These are phyloP conservation scores for Dinocampus coccinellae DNA, from an alignment of 2,888 invertebrate species.

Conservation along the genomic window DNA sequence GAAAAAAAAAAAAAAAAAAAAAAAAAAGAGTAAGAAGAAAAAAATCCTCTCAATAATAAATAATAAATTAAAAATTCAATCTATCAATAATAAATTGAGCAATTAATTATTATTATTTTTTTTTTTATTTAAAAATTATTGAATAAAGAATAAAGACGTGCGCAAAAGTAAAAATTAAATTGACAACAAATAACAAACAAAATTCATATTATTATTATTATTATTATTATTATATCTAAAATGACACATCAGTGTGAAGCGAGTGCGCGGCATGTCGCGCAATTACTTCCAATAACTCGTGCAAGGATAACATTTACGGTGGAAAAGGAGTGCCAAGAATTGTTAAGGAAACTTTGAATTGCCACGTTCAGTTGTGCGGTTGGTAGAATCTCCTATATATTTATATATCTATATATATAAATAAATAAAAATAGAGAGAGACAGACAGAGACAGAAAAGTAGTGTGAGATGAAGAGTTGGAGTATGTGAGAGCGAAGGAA, in stretches of 20 bases:
- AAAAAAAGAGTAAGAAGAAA: too few species aligned
- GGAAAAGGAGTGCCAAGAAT: slow-evolving; percentile 45
- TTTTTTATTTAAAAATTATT: too few species aligned
- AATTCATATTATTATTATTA: too few species aligned
- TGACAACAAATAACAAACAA: not conserved
- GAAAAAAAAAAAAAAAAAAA: not conserved
- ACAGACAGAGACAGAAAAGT: slow-evolving; percentile 8
- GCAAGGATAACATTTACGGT: slow-evolving; percentile 38
- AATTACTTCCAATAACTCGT: slow-evolving; percentile 38
- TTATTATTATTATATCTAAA: too few species aligned
- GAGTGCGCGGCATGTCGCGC: too few species aligned
- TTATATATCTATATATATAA: not conserved
- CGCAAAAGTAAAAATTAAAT: too few species aligned
- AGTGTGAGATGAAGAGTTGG: slow-evolving; percentile 2
- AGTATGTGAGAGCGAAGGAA: not conserved
- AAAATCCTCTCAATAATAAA: too few species aligned
- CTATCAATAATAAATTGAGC: too few species aligned
- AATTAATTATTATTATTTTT: too few species aligned
- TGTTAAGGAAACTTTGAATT: slow-evolving; percentile 46
- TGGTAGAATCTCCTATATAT: not conserved
- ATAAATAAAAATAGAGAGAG: not conserved
- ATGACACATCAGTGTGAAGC: too few species aligned
- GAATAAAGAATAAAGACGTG: too few species aligned
- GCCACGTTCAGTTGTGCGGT: slow-evolving; percentile 27
- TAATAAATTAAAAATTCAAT: too few species aligned